Conservation (phyloP, 2,888 invertebrate species). For the Geophilus truncorum region DNA sequence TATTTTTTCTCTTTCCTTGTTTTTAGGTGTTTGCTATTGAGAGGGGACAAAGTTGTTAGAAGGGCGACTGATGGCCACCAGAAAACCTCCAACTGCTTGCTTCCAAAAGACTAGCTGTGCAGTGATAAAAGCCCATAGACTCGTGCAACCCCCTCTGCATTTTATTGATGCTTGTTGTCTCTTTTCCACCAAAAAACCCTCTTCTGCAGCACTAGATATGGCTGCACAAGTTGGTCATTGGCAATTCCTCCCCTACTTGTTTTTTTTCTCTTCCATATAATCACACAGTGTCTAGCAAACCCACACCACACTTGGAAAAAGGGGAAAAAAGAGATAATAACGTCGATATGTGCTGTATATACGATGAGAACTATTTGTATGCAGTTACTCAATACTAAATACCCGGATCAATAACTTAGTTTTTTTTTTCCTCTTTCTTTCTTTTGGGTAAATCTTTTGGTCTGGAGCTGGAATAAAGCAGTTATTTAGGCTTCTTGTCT, state of each 20-base stretch:
- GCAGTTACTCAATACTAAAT: neutral
- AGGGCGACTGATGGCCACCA: conserved; percentile 2
- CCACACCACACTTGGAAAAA: neutral
- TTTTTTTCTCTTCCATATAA: neutral
- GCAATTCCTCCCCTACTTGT: neutral
- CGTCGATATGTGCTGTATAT: conserved; percentile 14
- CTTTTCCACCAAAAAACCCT: neutral
- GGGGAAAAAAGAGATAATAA: neutral
- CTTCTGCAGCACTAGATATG: neutral
- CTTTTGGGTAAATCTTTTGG: neutral
- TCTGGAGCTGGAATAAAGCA: neutral
- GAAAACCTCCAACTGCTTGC: neutral
- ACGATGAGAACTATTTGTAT: neutral
- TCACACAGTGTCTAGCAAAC: neutral
- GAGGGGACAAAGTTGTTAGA: conserved; percentile 7
- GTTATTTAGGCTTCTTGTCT: neutral
- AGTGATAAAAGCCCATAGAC: conserved; percentile 9
- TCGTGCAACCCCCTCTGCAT: conserved; percentile 9
- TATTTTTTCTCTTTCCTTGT: neutral
- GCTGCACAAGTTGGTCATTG: conserved; percentile 18
- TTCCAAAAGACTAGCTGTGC: conserved; percentile 19
- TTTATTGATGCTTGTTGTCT: conserved; percentile 27
- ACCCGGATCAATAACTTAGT: neutral
- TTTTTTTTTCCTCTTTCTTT: neutral
- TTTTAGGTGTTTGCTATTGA: neutral